Evolutionary conservation across 2,113 vertebrate genomes (phyloP), one percentile per base, ranked within the genome.

Genomic region (Oenanthe melanoleuca): DNA sequence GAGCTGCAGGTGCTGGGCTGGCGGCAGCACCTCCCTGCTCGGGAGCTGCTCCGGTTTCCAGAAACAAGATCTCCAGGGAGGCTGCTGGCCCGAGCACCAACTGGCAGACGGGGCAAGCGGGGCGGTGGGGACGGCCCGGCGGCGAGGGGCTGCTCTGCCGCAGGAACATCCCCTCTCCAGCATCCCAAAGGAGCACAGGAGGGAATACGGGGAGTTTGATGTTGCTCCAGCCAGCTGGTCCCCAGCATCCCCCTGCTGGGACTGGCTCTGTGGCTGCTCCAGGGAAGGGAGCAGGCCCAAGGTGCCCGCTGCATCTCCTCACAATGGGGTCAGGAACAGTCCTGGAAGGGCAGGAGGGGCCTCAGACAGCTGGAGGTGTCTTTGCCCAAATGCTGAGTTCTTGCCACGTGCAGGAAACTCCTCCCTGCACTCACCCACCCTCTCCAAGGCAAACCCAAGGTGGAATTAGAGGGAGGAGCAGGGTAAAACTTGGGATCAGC

Each of bases 11-110:
- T 93, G 81, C 45, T 13, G 81, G 91, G 91, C 84, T 72, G 86
- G 23, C 19, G 4, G 89, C 82, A 21, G 89, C 79, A 71, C 49
- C 53, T 71, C 74, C 92, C 64, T 28, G 79, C 84, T 29, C 8
- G 6, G 66, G 47, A 57, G 86, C 70, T 78, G 90, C 96, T 97
- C 96, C 10, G 11, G 78, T 97, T 96, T 94, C 93, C 82, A 94
- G 92, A 90, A 93, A 96, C 38, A n/a, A 47, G 95, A 94, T 92
- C 94, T 67, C 70, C 34, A 5, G 90, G 85, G 92, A 88, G 44
- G 92, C 45, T 79, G 47, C 89, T 16, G n/a, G 82, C 71, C 79
- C 67, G 11, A 50, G 82, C 80, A 85, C 86, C 95, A 96, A 93
- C 86, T 94, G 96, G 90, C 92, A 95, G 79, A 74, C 53, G 38